Evolutionary conservation across 2,797 vertebrate genomes (phyloP).

Genomic region (Chromis chromis): DNA sequence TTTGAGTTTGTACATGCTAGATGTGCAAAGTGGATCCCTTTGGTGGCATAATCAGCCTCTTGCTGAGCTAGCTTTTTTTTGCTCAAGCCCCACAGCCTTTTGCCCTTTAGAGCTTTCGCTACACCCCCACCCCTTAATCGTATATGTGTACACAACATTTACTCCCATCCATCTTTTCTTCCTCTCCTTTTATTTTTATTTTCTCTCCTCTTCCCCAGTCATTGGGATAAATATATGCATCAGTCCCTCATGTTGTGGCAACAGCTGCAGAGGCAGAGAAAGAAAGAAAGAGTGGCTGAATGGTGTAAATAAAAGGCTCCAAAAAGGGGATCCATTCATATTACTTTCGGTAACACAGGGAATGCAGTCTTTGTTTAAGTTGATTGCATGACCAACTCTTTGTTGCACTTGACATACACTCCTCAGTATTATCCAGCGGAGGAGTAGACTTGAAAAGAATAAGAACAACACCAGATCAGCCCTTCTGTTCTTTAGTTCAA

Average conservation of each 20-base stretch:
- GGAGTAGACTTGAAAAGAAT: constrained; percentile 67
- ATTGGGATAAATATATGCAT: constrained; percentile 46
- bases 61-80: constrained; percentile 79
- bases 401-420: constrained; percentile 72
- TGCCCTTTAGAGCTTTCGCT: constrained; percentile 69
- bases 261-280: constrained; percentile 76
- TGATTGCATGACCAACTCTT: constrained; percentile 76
- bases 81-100: constrained; percentile 71
- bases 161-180: constrained; percentile 67
- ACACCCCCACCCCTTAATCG: constrained; percentile 63
- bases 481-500: constrained; percentile 62
- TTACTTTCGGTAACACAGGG: constrained; percentile 68
- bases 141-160: constrained; percentile 68
- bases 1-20: constrained; percentile 78
- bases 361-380: constrained; percentile 77
- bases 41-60: constrained; percentile 79
- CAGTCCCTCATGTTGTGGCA: constrained; percentile 64
- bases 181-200: constrained; percentile 37
- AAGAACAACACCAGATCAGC: constrained; percentile 59
- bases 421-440: constrained; percentile 65
- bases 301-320: constrained; percentile 74
- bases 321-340: constrained; percentile 78
- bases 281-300: constrained; percentile 45
- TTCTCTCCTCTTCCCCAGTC: constrained; percentile 24
- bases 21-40: constrained; percentile 80